Percentiles rank a stretch among this genome's conserved stretches.
Conservation (phyloP, 2,797 vertebrate genomes). For the Onychomys leucogaster region DNA sequence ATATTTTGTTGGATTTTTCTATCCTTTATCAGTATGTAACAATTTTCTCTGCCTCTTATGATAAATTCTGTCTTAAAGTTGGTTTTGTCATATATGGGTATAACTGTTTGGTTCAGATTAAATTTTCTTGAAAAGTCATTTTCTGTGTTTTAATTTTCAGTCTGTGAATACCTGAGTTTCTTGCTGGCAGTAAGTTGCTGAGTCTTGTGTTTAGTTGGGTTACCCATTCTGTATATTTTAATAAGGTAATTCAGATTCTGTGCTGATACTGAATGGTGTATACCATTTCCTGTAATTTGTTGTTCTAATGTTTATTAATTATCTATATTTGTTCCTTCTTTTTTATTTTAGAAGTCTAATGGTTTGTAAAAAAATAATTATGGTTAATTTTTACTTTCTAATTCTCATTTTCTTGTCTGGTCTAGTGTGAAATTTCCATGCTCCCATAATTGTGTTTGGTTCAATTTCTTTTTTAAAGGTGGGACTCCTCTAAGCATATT, state of each 20-base stretch:
- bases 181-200: background rate
- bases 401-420: background rate
- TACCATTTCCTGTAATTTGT: background rate
- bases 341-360: background rate
- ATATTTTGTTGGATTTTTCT: background rate
- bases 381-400: background rate
- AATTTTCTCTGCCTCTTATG: background rate
- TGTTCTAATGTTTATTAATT: background rate
- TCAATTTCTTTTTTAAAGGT: background rate
- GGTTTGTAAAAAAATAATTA: background rate
- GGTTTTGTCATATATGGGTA: background rate
- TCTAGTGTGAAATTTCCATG: background rate
- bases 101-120: background rate
- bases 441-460: background rate
- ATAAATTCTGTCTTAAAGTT: background rate
- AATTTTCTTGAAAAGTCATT: background rate
- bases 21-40: background rate
- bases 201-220: background rate
- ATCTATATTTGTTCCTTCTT: background rate
- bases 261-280: background rate
- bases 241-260: background rate
- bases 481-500: background rate
- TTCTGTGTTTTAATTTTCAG: background rate
- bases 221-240: background rate
- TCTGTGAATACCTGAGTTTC: background rate